Percentiles rank a stretch among this genome's conserved stretches.
Conservation (phyloP, 2,888 invertebrate genomes). For the Micropterix aruncella region DNA sequence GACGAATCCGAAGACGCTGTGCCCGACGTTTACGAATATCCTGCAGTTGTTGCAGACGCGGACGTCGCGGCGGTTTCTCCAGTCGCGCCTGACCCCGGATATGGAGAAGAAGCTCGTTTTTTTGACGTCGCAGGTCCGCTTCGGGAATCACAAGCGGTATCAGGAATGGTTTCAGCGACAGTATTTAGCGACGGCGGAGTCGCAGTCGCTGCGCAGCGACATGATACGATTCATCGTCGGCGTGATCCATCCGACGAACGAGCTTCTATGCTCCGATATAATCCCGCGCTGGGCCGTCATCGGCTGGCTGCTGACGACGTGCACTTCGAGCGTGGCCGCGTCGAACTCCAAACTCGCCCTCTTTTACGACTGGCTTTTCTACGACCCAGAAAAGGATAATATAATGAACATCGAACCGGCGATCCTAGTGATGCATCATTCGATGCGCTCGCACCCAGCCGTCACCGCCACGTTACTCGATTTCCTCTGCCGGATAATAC, state of each 20-base stretch:
- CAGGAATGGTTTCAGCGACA: slow-evolving; percentile 92
- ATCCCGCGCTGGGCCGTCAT: slow-evolving; percentile 93
- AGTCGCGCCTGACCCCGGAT: slow-evolving; percentile 76
- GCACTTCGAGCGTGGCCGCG: slow-evolving; percentile 77
- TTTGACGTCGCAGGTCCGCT: slow-evolving; percentile 70
- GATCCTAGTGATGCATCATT: slow-evolving; percentile 87
- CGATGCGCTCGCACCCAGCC: slow-evolving; percentile 81
- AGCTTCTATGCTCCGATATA: slow-evolving; percentile 84
- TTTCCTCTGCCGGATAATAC: slow-evolving; percentile 83
- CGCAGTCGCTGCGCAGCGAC: slow-evolving; percentile 81
- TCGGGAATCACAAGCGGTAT: slow-evolving; percentile 84
- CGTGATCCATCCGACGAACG: slow-evolving; percentile 88
- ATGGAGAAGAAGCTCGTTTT: slow-evolving; percentile 88
- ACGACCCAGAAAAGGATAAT: slow-evolving; percentile 80
- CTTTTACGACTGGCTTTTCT: slow-evolving; percentile 90
- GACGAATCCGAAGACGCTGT: slow-evolving; percentile 58
- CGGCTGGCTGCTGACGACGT: slow-evolving; percentile 84
- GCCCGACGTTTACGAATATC: slow-evolving; percentile 67
- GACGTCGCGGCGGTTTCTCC: slow-evolving; percentile 76
- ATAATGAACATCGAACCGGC: slow-evolving; percentile 95
- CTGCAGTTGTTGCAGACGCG: slow-evolving; percentile 67
- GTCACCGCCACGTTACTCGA: slow-evolving; percentile 82
- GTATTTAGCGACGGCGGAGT: slow-evolving; percentile 83
- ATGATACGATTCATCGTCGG: slow-evolving; percentile 89
- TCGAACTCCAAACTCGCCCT: slow-evolving; percentile 84